Base-by-base conservation (phyloP, 2,113 vertebrate species). In the Hemibagrus wyckioides region DNA sequence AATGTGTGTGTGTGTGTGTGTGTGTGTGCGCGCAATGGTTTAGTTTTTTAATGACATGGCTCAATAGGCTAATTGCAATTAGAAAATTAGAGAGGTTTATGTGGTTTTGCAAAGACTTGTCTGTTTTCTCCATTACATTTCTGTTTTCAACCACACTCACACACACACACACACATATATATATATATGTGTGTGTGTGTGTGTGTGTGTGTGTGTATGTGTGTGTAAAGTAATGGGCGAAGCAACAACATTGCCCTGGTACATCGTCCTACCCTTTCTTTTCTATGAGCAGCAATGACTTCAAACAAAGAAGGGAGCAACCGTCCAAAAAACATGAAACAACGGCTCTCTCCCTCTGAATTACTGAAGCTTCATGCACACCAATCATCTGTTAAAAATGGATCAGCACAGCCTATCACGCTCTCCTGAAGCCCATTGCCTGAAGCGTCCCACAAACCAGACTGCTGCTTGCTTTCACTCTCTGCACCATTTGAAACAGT, bases 171-270 rank as follows among this genome's bases (percentile, higher is more conserved):
- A 11, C n/a, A n/a, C n/a, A n/a, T n/a, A n/a, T n/a, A n/a, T n/a
- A n/a, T n/a, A n/a, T n/a, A n/a, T n/a, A n/a, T n/a, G n/a, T n/a
- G n/a, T n/a, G n/a, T n/a, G n/a, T n/a, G n/a, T n/a, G n/a, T n/a
- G n/a, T n/a, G n/a, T n/a, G n/a, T n/a, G n/a, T n/a, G n/a, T n/a
- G n/a, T n/a, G n/a, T n/a, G n/a, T n/a, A n/a, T n/a, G n/a, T n/a
- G n/a, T n/a, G n/a, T n/a, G n/a, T 90, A 92, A 81, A 85, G 94
- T 95, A 94, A 94, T 93, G 92, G 89, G 87, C 92, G 93, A 95
- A 92, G 92, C 92, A 92, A 93, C 87, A 88, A 93, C 87, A 88
- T 93, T 94, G 92, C 92, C 63, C 94, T 93, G 94, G 94, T 93
- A 93, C 92, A 94, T 95, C 93, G 93, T 93, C 95, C 94, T 91